Evolutionary conservation across 1,140 invertebrate species (phyloP).

Genomic region (Drosophila nigromelanica): DNA sequence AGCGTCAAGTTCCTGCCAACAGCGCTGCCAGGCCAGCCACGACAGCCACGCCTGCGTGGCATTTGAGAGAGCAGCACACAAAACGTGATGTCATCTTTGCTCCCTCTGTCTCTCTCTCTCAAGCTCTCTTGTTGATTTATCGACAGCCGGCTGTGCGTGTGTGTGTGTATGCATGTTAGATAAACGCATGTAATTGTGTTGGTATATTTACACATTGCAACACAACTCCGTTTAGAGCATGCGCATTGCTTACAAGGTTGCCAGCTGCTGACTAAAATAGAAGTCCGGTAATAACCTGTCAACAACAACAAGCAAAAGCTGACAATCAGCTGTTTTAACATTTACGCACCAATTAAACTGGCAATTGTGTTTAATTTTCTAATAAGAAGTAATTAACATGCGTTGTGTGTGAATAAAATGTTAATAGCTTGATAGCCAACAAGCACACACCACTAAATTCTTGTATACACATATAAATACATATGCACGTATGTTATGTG

Average conservation of each 20-base stretch:
- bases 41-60: slow-evolving; percentile 42
- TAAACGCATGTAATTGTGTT: slow-evolving; percentile 27
- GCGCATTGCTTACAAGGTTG: slow-evolving; percentile 27
- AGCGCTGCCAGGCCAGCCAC: neutral
- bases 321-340: slow-evolving; percentile 22
- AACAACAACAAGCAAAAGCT: slow-evolving; percentile 11
- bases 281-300: slow-evolving; percentile 36
- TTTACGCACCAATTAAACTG: slow-evolving; percentile 32
- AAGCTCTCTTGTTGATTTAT: slow-evolving; percentile 61
- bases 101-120: slow-evolving; percentile 19
- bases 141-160: slow-evolving; percentile 56
- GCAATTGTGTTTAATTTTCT: slow-evolving; percentile 30
- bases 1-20: slow-evolving; percentile 32
- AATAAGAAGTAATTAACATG: slow-evolving; percentile 32
- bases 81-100: slow-evolving; percentile 60
- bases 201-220: slow-evolving; percentile 24
- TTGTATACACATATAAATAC: slow-evolving; percentile 3
- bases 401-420: slow-evolving; percentile 5
- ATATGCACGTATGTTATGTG: neutral
- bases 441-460: neutral
- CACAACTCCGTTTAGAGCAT: slow-evolving; percentile 36
- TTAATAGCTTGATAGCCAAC: slow-evolving; percentile 26
- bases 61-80: slow-evolving; percentile 26
- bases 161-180: slow-evolving; percentile 44
- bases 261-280: slow-evolving; percentile 37